phyloP scores from a whole-genome alignment of 2,888 invertebrate species.

The Netelia melanura region DNA sequence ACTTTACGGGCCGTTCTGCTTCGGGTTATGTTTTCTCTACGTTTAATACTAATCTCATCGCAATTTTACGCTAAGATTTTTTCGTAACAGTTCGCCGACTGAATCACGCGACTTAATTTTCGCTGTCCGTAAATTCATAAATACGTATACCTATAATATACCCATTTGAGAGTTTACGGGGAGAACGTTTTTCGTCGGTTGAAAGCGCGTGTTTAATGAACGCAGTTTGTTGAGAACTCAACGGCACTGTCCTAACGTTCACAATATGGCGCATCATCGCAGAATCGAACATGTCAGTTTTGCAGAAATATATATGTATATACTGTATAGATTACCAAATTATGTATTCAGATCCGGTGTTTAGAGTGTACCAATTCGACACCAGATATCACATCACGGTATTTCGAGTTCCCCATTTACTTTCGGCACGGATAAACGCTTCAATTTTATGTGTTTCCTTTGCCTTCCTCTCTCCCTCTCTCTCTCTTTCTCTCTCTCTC shows the following conservation, averaged over 20 bases:
- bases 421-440: not conserved
- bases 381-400: not conserved
- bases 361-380: not conserved
- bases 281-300: not conserved
- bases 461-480: not conserved
- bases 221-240: not conserved
- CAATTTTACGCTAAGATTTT: constrained; percentile 51
- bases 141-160: not conserved
- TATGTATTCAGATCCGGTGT: not conserved
- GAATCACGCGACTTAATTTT: constrained; percentile 13
- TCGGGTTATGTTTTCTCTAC: constrained; percentile 39
- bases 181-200: not conserved
- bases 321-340: not conserved
- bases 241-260: not conserved
- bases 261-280: not conserved
- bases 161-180: not conserved
- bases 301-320: not conserved
- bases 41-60: constrained; percentile 54
- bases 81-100: constrained; percentile 48
- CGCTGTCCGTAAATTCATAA: not conserved
- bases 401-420: not conserved
- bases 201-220: not conserved
- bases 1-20: constrained; percentile 12
- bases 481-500: no score
- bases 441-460: not conserved